Base-by-base conservation (phyloP, 2,113 vertebrate species). In the Ophiodon elongatus region DNA sequence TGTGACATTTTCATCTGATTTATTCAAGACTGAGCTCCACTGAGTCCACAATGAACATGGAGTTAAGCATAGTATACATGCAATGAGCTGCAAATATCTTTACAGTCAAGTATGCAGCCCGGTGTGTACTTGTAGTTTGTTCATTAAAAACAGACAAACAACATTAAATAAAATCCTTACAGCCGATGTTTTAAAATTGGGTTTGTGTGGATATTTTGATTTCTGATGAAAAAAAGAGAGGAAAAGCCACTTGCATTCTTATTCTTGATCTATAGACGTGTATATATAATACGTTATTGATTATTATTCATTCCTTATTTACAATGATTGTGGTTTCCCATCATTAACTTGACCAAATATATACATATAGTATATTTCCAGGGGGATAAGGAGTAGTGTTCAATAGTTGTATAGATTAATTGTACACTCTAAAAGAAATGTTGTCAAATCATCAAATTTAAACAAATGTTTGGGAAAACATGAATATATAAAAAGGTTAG, bases 21-120 rank as follows among this genome's bases (percentile, higher is more conserved):
- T 54, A 70, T 66, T 50, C 23, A 78, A 59, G 75, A 62, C 59
- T 62, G 31, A 70, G 29, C 23, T 60, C 70, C 7, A 15, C 45
- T 17, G 37, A 54, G 25, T 23, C 52, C 8, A 13, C 19, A n/a
- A 21, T 8, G 9, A 63, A 72, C n/a, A 35, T 67, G 10, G 52
- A 54, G 23, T 25, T 23, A 52, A 25, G n/a, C 54, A 25, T 25
- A 56, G 54, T 25, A 11, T 56, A 56, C 54, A n/a, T 47, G 45
- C 45, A 23, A 8, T 5, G 21, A 23, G 50, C 17, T 52, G 21
- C 21, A 23, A 23, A 52, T 23, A 25, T 56, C 54, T 25, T 27
- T 27, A 56, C 54, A 56, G 54, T 8, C n/a, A 54, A 7, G 11
- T 52, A 23, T 47, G 43, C 4, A 47, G 43, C 17, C 45, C 15